Evolutionary conservation across 2,888 invertebrate genomes (phyloP).

Genomic region (Itoplectis maculator): DNA sequence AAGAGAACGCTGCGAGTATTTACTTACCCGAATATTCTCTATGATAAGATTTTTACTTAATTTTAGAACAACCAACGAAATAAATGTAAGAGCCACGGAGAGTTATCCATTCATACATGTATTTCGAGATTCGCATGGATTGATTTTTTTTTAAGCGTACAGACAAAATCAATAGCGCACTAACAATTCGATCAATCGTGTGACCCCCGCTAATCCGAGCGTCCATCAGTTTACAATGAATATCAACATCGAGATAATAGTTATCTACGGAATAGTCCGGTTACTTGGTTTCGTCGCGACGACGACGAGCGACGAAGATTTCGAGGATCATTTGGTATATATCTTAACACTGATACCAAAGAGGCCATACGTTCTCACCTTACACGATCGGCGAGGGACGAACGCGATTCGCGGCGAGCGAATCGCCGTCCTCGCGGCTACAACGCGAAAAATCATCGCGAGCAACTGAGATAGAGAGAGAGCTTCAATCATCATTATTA

Average conservation of each 20-base stretch:
- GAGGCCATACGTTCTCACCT: conserved; percentile 47
- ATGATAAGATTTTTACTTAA: background rate
- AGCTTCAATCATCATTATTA: conserved; percentile 55
- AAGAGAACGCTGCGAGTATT: no score
- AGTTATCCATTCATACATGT: conserved; percentile 69
- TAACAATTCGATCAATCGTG: conserved; percentile 54
- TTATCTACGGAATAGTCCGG: conserved; percentile 58
- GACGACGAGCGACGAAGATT: conserved; percentile 12
- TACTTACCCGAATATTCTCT: no score
- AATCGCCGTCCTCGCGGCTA: conserved; percentile 8
- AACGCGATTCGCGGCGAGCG: background rate
- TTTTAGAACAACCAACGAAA: background rate
- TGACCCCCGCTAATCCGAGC: conserved; percentile 36
- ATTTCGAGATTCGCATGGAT: conserved; percentile 70
- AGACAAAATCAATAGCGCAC: conserved; percentile 66
- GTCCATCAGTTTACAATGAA: conserved; percentile 65
- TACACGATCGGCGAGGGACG: conserved; percentile 4
- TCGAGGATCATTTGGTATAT: conserved; percentile 49
- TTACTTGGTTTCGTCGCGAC: conserved; percentile 23
- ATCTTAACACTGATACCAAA: conserved; percentile 34
- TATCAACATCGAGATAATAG: conserved; percentile 70
- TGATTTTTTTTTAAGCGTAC: conserved; percentile 65
- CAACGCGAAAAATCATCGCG: conserved; percentile 44
- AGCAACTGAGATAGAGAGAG: conserved; percentile 65
- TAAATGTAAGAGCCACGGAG: background rate